phyloP scores from a whole-genome alignment of 2,797 vertebrate genomes.

The Potorous gilbertii region DNA sequence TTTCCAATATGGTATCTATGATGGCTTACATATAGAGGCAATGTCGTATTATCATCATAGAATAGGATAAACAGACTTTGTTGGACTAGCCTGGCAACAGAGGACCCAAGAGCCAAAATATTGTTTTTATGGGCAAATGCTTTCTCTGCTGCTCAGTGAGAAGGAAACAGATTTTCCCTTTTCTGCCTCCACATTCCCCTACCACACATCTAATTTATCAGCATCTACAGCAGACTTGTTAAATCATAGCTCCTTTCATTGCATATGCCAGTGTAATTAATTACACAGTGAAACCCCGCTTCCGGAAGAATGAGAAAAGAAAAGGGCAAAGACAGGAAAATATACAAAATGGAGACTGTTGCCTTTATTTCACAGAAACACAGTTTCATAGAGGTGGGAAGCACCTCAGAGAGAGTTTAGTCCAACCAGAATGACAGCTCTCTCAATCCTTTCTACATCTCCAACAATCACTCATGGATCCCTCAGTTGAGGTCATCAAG shows the following conservation, averaged over 20 bases:
- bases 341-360: conserved; percentile 59
- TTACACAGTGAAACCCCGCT: conserved; percentile 60
- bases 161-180: neutral
- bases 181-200: neutral
- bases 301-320: conserved; percentile 30
- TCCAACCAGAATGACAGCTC: neutral
- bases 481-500: neutral
- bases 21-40: neutral
- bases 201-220: conserved; percentile 66
- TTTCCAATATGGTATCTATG: neutral
- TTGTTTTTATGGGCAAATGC: neutral
- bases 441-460: neutral
- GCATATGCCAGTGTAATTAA: conserved; percentile 67
- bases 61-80: neutral
- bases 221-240: conserved; percentile 51
- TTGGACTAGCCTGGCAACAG: neutral
- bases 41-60: neutral
- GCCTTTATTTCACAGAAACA: conserved; percentile 14
- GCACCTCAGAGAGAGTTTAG: neutral
- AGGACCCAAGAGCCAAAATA: neutral
- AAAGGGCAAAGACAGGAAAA: conserved; percentile 60
- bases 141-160: neutral
- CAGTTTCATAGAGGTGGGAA: conserved; percentile 5
- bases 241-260: conserved; percentile 68
- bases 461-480: neutral